Evolutionary conservation across 2,888 invertebrate genomes (phyloP).

Genomic region (Sialis lutaria): DNA sequence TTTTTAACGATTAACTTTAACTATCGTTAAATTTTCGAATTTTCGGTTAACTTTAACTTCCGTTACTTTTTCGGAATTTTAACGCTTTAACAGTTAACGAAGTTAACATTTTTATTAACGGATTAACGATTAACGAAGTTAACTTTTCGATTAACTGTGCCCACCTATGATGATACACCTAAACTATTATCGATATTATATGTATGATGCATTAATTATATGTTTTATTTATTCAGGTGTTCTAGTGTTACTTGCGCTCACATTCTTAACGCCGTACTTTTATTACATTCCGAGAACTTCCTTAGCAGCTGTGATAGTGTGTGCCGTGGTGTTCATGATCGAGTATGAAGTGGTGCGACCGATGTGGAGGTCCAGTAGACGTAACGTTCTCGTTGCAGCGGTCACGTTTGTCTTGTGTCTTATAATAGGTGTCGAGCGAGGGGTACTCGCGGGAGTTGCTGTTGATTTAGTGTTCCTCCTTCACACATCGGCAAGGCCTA

Average conservation of each 20-base stretch:
- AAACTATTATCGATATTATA: neutral
- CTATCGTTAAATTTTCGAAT: too few species aligned
- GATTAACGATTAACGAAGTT: too few species aligned
- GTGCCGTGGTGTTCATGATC: constrained; percentile 90
- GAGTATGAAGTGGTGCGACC: constrained; percentile 77
- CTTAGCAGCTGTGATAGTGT: constrained; percentile 82
- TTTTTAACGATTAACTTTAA: too few species aligned
- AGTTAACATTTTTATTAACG: too few species aligned
- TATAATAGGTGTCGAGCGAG: constrained; percentile 68
- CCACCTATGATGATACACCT: too few species aligned
- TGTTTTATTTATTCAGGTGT: constrained; percentile 35
- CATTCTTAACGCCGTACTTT: constrained; percentile 75
- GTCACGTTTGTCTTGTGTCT: constrained; percentile 73
- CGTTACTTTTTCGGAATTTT: too few species aligned
- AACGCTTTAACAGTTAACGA: too few species aligned
- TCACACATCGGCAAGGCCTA: constrained; percentile 67
- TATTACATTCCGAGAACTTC: constrained; percentile 79
- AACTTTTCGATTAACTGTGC: too few species aligned
- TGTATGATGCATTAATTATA: neutral
- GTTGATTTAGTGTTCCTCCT: constrained; percentile 61
- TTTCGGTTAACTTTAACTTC: too few species aligned
- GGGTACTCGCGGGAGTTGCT: constrained; percentile 66
- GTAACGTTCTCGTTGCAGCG: constrained; percentile 63
- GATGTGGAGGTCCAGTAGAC: constrained; percentile 67
- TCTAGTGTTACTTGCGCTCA: constrained; percentile 67